A percentile compares a stretch with the other conserved stretches of the same genome.
Conservation (phyloP, 2,888 invertebrate species). For the Chironomus riparius region DNA sequence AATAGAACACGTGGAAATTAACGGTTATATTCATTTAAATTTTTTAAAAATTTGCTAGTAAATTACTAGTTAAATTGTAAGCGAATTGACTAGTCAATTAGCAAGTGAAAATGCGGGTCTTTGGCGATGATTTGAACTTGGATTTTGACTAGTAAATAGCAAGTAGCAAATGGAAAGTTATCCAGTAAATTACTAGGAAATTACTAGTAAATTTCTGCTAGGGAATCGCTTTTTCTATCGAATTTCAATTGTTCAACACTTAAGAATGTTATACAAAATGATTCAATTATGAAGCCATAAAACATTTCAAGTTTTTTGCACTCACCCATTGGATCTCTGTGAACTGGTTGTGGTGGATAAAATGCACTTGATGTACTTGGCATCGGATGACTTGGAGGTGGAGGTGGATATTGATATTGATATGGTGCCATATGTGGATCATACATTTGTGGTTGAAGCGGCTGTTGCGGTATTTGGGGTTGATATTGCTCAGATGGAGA, state of each 20-base stretch:
- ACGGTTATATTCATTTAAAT: no score
- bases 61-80: no score
- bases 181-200: no score
- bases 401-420: conserved; percentile 30
- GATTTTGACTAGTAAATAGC: no score
- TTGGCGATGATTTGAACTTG: no score
- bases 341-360: conserved; percentile 37
- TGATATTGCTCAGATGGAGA: conserved; percentile 21
- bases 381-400: conserved; percentile 31
- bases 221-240: background rate
- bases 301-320: background rate
- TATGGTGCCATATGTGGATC: conserved; percentile 28
- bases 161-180: no score
- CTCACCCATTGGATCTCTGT: conserved; percentile 26
- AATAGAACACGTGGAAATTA: no score
- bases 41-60: no score
- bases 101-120: no score
- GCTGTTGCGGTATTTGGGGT: conserved; percentile 16
- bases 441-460: conserved; percentile 28
- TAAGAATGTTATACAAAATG: background rate
- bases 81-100: no score
- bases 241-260: background rate
- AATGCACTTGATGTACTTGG: conserved; percentile 37
- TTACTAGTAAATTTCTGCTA: no score
- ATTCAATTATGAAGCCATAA: background rate